phyloP scores from a whole-genome alignment of 2,888 invertebrate genomes.

The Drosophila sordidula region DNA sequence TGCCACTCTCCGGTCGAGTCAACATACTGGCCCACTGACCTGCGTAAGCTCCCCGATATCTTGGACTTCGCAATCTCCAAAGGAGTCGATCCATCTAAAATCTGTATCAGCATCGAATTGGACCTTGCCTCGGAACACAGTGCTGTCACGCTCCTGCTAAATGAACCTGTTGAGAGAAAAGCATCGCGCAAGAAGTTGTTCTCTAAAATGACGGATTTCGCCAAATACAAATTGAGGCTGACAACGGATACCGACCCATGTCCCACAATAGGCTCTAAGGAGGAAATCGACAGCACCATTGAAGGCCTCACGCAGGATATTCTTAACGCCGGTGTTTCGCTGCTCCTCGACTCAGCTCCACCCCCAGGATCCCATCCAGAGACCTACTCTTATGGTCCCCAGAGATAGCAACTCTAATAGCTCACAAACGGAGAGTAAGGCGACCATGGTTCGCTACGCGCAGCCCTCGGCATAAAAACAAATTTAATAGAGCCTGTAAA shows the following conservation, averaged over 20 bases:
- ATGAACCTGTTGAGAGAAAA: no score
- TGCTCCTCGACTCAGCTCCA: not conserved
- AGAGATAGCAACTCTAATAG: not conserved
- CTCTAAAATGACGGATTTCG: no score
- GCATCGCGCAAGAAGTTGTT: no score
- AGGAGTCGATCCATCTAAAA: no score
- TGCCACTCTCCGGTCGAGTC: not conserved
- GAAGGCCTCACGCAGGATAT: no score
- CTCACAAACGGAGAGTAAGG: not conserved
- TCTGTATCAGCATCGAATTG: no score
- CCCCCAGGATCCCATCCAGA: not conserved
- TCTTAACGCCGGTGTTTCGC: not conserved
- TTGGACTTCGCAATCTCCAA: no score
- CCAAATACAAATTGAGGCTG: not conserved
- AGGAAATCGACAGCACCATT: no score
- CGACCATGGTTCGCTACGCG: not conserved
- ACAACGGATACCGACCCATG: no score
- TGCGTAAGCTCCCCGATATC: not conserved
- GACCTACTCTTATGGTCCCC: slow-evolving; percentile 4
- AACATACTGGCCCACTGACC: slow-evolving; percentile 2
- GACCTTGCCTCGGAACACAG: not conserved
- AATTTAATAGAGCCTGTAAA: no score
- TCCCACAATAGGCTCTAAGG: no score
- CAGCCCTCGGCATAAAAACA: no score
- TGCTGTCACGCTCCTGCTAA: not conserved